phyloP scores from a whole-genome alignment of 2,888 invertebrate genomes.

The Drosophila hamatofila region DNA sequence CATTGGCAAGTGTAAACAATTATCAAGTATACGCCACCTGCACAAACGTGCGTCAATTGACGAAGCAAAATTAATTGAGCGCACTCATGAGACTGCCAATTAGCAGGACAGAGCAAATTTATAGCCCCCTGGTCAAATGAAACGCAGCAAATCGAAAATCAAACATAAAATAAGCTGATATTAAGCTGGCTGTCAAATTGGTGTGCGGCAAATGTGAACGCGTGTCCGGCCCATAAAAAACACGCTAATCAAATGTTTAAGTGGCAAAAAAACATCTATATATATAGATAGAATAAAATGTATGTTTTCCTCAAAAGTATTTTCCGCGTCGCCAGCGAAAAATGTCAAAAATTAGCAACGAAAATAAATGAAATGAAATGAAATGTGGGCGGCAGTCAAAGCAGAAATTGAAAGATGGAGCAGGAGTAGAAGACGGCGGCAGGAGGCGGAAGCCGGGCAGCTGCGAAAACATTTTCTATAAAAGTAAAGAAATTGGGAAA shows the following conservation, averaged over 20 bases:
- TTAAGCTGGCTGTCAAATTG: constrained; percentile 48
- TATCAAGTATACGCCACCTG: constrained; percentile 79
- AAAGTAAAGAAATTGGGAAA: constrained; percentile 21
- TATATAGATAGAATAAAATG: not conserved
- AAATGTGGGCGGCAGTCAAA: constrained; percentile 27
- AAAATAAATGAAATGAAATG: constrained; percentile 68
- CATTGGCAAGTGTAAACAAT: constrained; percentile 72
- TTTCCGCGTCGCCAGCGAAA: constrained; percentile 33
- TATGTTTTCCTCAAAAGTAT: constrained; percentile 30
- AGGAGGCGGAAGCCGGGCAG: not conserved
- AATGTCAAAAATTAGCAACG: constrained; percentile 79
- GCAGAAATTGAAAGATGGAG: not conserved
- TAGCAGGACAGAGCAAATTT: constrained; percentile 68
- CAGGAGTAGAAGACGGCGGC: not conserved
- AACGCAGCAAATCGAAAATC: constrained; percentile 26
- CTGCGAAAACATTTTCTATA: constrained; percentile 45
- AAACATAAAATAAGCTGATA: constrained; percentile 42
- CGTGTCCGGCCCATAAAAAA: constrained; percentile 70
- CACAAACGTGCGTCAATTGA: constrained; percentile 70
- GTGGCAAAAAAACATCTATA: constrained; percentile 8
- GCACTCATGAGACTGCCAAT: constrained; percentile 76
- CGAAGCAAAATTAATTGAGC: constrained; percentile 69
- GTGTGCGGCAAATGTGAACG: constrained; percentile 49
- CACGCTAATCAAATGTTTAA: constrained; percentile 59
- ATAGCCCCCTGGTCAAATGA: constrained; percentile 43